These are phyloP conservation scores for Falco peregrinus DNA, from an alignment of 2,797 vertebrate species.

Conservation along the genomic window DNA sequence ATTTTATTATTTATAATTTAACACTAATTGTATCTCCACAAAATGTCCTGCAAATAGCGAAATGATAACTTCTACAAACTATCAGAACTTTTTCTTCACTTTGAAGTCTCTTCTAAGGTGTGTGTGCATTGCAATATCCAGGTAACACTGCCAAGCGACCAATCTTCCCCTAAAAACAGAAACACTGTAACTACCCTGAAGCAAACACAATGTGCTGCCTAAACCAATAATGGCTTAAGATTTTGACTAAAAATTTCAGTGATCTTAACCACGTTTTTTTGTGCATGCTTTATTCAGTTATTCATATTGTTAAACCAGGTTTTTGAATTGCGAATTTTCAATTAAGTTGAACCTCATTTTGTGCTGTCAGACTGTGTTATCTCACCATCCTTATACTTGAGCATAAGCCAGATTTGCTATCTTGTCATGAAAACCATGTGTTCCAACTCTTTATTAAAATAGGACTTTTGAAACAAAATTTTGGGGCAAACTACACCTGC, in stretches of 20 bases:
- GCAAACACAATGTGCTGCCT: conserved; percentile 20
- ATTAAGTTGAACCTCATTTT: not conserved
- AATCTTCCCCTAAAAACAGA: not conserved
- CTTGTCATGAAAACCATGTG: not conserved
- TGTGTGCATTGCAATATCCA: not conserved
- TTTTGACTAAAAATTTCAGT: conserved; percentile 9
- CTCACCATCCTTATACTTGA: not conserved
- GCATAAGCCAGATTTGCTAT: not conserved
- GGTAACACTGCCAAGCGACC: conserved; percentile 54
- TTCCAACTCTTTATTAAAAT: not conserved
- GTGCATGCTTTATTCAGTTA: not conserved
- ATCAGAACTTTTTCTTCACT: not conserved
- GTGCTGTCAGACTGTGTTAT: not conserved
- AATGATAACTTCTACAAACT: not conserved
- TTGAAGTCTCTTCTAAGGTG: not conserved
- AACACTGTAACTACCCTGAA: not conserved
- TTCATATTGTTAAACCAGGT: not conserved
- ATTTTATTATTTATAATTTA: not conserved
- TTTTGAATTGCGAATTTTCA: not conserved
- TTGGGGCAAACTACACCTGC: not conserved
- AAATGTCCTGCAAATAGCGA: not conserved
- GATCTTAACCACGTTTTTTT: not conserved
- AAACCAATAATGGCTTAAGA: conserved; percentile 17
- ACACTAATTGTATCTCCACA: not conserved
- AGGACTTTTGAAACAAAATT: not conserved